These are phyloP conservation scores for Acanthurus lineatus DNA, from an alignment of 2,797 vertebrate genomes.

Conservation along the genomic window DNA sequence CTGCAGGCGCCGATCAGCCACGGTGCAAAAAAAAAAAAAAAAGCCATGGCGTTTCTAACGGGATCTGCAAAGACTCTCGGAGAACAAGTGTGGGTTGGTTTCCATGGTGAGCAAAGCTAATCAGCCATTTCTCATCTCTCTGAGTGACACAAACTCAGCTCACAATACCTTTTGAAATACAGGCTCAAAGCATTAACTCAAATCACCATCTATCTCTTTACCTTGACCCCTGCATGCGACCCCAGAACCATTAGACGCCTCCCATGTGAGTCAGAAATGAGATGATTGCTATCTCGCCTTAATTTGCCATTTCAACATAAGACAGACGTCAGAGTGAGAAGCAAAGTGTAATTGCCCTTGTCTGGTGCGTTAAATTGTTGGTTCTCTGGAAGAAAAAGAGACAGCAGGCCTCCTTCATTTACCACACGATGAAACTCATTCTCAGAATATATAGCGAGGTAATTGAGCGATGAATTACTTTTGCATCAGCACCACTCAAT, in stretches of 20 bases:
- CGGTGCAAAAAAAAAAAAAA: slow-evolving; percentile 29
- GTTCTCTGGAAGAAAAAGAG: slow-evolving; percentile 56
- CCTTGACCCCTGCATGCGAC: slow-evolving; percentile 40
- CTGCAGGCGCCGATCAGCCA: slow-evolving; percentile 25
- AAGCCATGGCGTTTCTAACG: slow-evolving; percentile 4
- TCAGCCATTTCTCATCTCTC: slow-evolving; percentile 55
- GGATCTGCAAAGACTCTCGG: slow-evolving; percentile 21
- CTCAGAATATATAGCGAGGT: slow-evolving; percentile 66
- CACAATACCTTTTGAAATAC: slow-evolving; percentile 31
- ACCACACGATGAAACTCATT: slow-evolving; percentile 69
- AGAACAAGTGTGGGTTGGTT: slow-evolving; percentile 59
- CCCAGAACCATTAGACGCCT: slow-evolving; percentile 42
- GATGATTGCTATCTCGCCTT: slow-evolving; percentile 59
- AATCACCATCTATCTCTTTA: slow-evolving; percentile 47
- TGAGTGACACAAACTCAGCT: slow-evolving; percentile 51
- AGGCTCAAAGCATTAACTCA: slow-evolving; percentile 15
- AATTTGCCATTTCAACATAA: slow-evolving; percentile 61
- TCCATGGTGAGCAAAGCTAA: slow-evolving; percentile 69
- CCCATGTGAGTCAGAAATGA: slow-evolving; percentile 43
- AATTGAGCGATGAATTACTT: slow-evolving; percentile 83
- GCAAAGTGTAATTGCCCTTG: slow-evolving; percentile 69
- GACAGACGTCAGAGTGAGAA: slow-evolving; percentile 47
- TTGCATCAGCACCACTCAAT: slow-evolving; percentile 72
- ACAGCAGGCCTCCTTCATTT: slow-evolving; percentile 73
- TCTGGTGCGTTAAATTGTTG: slow-evolving; percentile 61